phyloP scores from a whole-genome alignment of 53 echinoderm and acorn worm genomes.

The Astropecten irregularis region DNA sequence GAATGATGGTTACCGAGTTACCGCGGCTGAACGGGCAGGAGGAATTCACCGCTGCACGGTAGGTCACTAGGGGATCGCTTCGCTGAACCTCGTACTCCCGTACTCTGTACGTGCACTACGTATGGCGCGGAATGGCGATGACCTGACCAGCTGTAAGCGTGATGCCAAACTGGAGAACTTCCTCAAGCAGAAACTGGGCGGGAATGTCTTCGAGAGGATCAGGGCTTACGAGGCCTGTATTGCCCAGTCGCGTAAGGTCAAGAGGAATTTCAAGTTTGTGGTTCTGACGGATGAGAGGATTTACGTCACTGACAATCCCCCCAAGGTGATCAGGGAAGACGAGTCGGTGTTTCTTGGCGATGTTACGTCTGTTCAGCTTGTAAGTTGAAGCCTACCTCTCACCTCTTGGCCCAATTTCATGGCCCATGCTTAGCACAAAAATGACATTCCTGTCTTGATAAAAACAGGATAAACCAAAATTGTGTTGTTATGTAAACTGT shows the following conservation, averaged over 20 bases:
- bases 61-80: neutral
- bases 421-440: too few relatives aligned
- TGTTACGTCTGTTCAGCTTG: slow-evolving; percentile 75
- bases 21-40: too few relatives aligned
- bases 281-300: slow-evolving; percentile 76
- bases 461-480: too few relatives aligned
- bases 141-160: slow-evolving; percentile 67
- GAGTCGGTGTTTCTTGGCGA: slow-evolving; percentile 82
- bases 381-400: too few relatives aligned
- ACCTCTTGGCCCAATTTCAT: too few relatives aligned
- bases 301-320: slow-evolving; percentile 89
- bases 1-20: too few relatives aligned
- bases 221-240: slow-evolving; percentile 89
- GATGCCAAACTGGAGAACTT: slow-evolving; percentile 88
- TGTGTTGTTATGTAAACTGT: too few relatives aligned
- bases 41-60: too few relatives aligned
- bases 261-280: slow-evolving; percentile 83
- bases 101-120: too few relatives aligned
- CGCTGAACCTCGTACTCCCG: too few relatives aligned
- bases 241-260: slow-evolving; percentile 79
- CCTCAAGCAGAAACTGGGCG: slow-evolving; percentile 77
- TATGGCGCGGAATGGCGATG: slow-evolving; percentile 88
- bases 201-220: slow-evolving; percentile 78
- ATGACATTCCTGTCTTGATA: too few relatives aligned
- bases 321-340: slow-evolving; percentile 79